Percentiles rank a stretch among this genome's conserved stretches.
Conservation (phyloP, 2,113 vertebrate species). For the Phaethornis superciliosus region DNA sequence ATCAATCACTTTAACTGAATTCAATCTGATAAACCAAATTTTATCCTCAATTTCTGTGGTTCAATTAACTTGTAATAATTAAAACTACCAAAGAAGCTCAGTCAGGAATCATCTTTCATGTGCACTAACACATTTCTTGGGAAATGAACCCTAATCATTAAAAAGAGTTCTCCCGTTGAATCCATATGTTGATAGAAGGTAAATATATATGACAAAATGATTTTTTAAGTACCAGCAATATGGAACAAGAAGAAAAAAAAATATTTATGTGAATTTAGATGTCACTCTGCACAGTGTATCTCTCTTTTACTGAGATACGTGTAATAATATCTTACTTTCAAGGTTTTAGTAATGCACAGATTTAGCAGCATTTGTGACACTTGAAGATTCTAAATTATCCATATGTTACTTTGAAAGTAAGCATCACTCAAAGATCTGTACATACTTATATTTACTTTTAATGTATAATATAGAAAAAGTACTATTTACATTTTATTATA, state of each 20-base stretch:
- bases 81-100: slow-evolving; percentile 38
- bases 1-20: slow-evolving; percentile 4
- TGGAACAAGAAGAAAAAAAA: background rate
- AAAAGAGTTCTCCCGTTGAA: slow-evolving; percentile 29
- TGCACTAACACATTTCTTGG: slow-evolving; percentile 7
- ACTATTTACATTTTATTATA: background rate
- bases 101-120: slow-evolving; percentile 2
- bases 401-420: background rate
- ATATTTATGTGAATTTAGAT: slow-evolving; percentile 16
- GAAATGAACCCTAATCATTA: slow-evolving; percentile 19
- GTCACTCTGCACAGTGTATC: background rate
- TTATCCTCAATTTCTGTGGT: slow-evolving; percentile 25
- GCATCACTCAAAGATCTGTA: background rate
- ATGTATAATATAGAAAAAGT: background rate
- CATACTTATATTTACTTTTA: background rate
- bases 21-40: slow-evolving; percentile 7
- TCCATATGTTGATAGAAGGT: background rate
- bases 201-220: background rate
- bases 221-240: background rate
- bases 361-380: background rate
- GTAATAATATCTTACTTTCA: background rate
- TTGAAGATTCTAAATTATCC: background rate
- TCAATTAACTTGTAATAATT: slow-evolving; percentile 46
- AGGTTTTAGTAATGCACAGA: slow-evolving; percentile 1
- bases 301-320: background rate